Evolutionary conservation across 2,113 vertebrate species (phyloP).

Genomic region (Motacilla alba): DNA sequence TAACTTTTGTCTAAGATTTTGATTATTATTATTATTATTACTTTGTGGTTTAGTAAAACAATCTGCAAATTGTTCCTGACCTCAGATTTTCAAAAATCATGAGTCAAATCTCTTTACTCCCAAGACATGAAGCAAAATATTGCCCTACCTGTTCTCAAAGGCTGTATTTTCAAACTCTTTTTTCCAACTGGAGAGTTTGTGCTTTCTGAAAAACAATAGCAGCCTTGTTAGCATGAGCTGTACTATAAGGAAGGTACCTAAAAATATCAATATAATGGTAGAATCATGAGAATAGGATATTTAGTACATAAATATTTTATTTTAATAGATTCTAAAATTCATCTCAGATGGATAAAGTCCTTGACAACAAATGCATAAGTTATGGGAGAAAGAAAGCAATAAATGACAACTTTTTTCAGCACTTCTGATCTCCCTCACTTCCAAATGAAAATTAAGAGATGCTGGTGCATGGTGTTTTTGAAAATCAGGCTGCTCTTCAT

Average conservation of each 20-base stretch:
- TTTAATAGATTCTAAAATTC: not conserved
- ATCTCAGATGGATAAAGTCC: not conserved
- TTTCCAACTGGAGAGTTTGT: not conserved
- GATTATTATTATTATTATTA: slow-evolving; percentile 56
- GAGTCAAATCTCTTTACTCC: not conserved
- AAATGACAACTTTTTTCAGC: not conserved
- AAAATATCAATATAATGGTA: not conserved
- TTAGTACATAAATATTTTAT: not conserved
- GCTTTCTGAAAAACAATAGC: not conserved
- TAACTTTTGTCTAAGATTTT: slow-evolving; percentile 34
- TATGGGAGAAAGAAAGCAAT: not conserved
- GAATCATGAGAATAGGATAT: not conserved
- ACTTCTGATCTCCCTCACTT: not conserved
- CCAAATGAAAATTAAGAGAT: not conserved
- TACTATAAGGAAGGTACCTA: not conserved
- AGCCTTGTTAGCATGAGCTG: not conserved
- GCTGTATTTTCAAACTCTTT: not conserved
- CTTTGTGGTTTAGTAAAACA: slow-evolving; percentile 16
- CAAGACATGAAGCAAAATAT: not conserved
- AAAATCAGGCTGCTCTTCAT: not conserved
- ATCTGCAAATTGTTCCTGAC: slow-evolving; percentile 47
- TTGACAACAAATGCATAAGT: not conserved
- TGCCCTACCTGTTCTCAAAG: not conserved
- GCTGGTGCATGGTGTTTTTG: not conserved
- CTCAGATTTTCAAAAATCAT: slow-evolving; percentile 18